phyloP scores from a whole-genome alignment of 2,113 vertebrate genomes.

The Nipponia nippon region DNA sequence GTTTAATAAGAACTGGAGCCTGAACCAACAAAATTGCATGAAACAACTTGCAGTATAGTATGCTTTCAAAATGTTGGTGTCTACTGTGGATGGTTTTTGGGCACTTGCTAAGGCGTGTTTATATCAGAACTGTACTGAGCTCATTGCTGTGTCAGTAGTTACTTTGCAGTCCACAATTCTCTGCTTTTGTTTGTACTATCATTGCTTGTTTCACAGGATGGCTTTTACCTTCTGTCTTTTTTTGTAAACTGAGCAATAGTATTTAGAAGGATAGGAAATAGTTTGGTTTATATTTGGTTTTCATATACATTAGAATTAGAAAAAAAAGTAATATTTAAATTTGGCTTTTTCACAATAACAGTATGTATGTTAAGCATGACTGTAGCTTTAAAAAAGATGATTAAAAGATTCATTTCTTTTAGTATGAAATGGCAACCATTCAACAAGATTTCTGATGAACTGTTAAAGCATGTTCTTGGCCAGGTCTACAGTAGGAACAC shows the following conservation, averaged over 20 bases:
- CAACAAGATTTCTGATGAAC: neutral
- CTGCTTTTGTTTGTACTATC: slow-evolving; percentile 15
- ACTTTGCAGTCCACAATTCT: slow-evolving; percentile 15
- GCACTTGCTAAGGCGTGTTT: slow-evolving; percentile 14
- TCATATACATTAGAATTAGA: neutral
- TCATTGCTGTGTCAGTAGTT: slow-evolving; percentile 40
- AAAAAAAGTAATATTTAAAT: neutral
- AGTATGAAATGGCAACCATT: neutral
- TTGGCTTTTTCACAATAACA: neutral
- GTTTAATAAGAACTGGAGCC: slow-evolving; percentile 7
- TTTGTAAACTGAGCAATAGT: neutral
- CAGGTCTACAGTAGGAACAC: neutral
- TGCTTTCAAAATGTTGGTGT: slow-evolving; percentile 62
- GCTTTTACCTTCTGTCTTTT: neutral
- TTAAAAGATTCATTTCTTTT: neutral
- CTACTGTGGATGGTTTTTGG: slow-evolving; percentile 52
- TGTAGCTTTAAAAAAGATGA: neutral
- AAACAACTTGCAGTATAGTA: slow-evolving; percentile 17
- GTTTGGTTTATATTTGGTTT: neutral
- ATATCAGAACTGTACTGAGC: neutral
- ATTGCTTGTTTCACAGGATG: neutral
- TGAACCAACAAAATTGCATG: slow-evolving; percentile 39
- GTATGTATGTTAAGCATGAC: neutral
- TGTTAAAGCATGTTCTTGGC: neutral
- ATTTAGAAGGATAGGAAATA: neutral